These are phyloP conservation scores for Oithona nana DNA, from an alignment of 2,888 invertebrate genomes.

Conservation along the genomic window DNA sequence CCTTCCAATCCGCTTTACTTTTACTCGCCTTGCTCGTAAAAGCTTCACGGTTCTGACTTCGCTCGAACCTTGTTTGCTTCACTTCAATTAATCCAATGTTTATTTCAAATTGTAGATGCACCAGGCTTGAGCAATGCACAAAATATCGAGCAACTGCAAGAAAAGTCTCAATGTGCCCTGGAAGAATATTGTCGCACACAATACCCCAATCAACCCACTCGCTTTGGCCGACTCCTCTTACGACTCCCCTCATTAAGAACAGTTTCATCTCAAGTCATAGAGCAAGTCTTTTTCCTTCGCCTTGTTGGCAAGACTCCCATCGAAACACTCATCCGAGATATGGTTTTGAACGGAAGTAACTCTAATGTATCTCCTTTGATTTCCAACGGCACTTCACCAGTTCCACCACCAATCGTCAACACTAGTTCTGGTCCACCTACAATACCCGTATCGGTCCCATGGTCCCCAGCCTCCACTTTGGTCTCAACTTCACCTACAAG, in stretches of 20 bases:
- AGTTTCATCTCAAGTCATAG: constrained; percentile 87
- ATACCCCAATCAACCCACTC: constrained; percentile 87
- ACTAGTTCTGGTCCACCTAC: too few species aligned
- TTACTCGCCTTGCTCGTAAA: too few species aligned
- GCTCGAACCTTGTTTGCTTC: too few species aligned
- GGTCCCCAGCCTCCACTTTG: not conserved
- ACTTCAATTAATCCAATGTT: too few species aligned
- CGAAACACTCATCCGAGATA: constrained; percentile 87
- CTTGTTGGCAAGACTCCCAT: constrained; percentile 94
- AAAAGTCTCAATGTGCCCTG: constrained; percentile 88
- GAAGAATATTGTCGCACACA: constrained; percentile 93
- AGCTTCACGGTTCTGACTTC: too few species aligned
- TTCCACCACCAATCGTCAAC: not conserved
- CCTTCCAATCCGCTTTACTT: too few species aligned
- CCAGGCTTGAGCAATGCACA: constrained; percentile 82
- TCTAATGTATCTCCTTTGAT: too few species aligned
- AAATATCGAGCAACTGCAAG: constrained; percentile 87
- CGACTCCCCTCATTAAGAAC: constrained; percentile 77
- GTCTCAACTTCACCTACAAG: not conserved
- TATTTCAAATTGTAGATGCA: too few species aligned
- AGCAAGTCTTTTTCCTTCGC: constrained; percentile 91
- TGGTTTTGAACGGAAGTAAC: constrained; percentile 85
- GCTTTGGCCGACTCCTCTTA: constrained; percentile 82
- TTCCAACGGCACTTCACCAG: not conserved
- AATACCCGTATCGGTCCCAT: not conserved